A percentile compares a stretch with the other conserved stretches of the same genome.
Conservation (phyloP, 2,113 vertebrate genomes). For the Regulus satrapa region DNA sequence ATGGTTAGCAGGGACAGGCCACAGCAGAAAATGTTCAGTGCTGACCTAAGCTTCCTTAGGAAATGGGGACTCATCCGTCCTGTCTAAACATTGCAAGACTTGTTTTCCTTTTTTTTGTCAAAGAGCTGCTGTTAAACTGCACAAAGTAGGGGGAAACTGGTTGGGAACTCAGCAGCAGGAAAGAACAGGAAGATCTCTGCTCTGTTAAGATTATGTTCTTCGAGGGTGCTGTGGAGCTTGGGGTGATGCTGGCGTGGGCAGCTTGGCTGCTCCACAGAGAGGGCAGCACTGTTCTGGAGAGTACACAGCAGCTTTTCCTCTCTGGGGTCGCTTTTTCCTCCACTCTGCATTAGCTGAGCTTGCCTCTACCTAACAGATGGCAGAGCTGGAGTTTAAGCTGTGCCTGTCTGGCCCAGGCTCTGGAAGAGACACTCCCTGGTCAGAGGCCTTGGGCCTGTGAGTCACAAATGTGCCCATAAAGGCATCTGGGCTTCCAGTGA, state of each 20-base stretch:
- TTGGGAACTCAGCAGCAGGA: not conserved
- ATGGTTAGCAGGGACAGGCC: not conserved
- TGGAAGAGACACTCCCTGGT: not conserved
- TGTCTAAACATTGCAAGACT: not conserved
- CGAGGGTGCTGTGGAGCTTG: rapidly evolving
- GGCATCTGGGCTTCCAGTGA: not conserved
- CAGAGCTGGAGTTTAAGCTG: not conserved
- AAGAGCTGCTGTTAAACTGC: not conserved
- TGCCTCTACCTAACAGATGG: not conserved
- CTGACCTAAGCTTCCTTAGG: not conserved
- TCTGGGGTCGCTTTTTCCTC: not conserved
- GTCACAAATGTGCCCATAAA: not conserved
- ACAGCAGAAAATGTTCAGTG: not conserved
- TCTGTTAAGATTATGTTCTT: not conserved
- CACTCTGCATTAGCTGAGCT: not conserved
- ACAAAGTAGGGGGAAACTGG: not conserved
- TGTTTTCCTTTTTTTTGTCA: not conserved
- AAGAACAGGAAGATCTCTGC: not conserved
- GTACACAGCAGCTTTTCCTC: not conserved
- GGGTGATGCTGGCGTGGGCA: not conserved
- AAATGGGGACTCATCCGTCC: not conserved
- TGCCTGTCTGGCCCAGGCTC: not conserved
- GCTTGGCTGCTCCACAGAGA: not conserved
- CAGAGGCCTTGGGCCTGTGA: rapidly evolving
- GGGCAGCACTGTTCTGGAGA: not conserved